phyloP scores from a whole-genome alignment of 1,140 invertebrate species.

The Notospermus geniculatus region DNA sequence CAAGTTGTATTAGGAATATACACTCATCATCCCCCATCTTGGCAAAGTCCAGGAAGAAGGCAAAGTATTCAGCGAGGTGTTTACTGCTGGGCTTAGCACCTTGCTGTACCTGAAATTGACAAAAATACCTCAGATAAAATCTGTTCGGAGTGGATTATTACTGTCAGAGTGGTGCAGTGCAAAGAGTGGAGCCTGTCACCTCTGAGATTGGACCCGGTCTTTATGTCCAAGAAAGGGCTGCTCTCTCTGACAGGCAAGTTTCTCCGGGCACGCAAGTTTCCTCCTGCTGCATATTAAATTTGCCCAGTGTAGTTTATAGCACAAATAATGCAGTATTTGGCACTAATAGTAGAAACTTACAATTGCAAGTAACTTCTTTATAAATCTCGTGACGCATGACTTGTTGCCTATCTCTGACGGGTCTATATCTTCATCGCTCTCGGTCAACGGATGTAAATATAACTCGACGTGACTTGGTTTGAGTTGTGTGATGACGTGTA shows the following conservation, averaged over 20 bases:
- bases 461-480: conserved; percentile 68
- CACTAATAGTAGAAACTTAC: conserved; percentile 57
- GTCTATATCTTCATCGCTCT: conserved; percentile 62
- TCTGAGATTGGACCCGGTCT: too few species aligned
- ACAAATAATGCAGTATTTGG: not conserved
- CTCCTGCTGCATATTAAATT: too few species aligned
- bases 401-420: conserved; percentile 70
- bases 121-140: too few species aligned
- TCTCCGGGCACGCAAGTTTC: too few species aligned
- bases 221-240: too few species aligned
- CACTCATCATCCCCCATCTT: conserved; percentile 93
- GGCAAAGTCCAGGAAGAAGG: conserved; percentile 86
- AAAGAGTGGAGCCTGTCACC: too few species aligned
- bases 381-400: conserved; percentile 88
- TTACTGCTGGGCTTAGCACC: conserved; percentile 64
- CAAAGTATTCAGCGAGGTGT: conserved; percentile 89
- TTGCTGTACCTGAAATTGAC: conserved; percentile 71
- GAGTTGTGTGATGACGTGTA: conserved; percentile 88
- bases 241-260: too few species aligned
- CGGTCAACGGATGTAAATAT: conserved; percentile 70
- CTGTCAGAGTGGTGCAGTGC: too few species aligned
- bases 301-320: not conserved
- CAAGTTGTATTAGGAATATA: conserved; percentile 78
- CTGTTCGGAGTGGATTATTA: too few species aligned
- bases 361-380: conserved; percentile 82